phyloP scores from a whole-genome alignment of 2,113 vertebrate species.

The Odontophorus gujanensis region DNA sequence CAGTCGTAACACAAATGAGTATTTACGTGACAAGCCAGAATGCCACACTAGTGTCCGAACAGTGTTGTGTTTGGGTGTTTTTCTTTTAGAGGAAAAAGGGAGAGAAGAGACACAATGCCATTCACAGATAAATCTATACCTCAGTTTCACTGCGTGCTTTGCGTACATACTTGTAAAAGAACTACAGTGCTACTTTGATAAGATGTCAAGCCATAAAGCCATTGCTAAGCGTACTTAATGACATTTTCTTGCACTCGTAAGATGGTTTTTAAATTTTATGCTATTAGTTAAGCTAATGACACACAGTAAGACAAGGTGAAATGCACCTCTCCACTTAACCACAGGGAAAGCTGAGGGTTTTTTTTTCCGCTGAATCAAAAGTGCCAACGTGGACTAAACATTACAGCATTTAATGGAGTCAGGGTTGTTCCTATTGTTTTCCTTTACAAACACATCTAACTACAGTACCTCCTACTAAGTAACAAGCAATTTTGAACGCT shows the following conservation, averaged over 20 bases:
- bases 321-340: neutral
- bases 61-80: neutral
- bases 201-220: neutral
- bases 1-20: neutral
- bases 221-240: neutral
- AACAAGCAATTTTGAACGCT: neutral
- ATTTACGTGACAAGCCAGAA: neutral
- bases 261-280: neutral
- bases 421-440: neutral
- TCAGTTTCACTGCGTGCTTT: neutral
- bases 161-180: neutral
- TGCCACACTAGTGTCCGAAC: neutral
- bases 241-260: neutral
- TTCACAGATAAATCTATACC: neutral
- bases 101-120: neutral
- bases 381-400: neutral
- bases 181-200: neutral
- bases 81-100: neutral
- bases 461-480: neutral
- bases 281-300: neutral
- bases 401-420: neutral
- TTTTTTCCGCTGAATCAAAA: neutral
- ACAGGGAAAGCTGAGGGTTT: neutral
- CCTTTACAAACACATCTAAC: neutral
- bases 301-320: neutral